Base-by-base conservation (phyloP, 2,888 invertebrate species). In the Julus scanicus region DNA sequence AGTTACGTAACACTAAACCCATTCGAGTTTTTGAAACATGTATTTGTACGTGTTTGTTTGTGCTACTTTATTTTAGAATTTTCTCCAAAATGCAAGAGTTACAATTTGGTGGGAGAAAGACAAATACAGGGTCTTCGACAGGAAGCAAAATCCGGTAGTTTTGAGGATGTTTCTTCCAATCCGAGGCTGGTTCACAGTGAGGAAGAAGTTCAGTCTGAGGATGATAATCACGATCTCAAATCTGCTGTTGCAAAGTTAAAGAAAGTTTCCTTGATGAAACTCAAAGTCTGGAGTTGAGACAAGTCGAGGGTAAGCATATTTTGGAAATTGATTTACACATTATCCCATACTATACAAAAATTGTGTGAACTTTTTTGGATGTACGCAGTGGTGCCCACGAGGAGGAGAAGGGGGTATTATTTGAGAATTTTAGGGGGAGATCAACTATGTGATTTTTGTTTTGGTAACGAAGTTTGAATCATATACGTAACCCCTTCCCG, bases 201-300 rank as follows among this genome's bases (percentile, higher is more conserved):
- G 91, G 95, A 95, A 2, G 95, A 95, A 91, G 93, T 94, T 1
- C 92, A 94, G 6, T 95, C 95, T 53, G 95, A 95, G 89, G 94
- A 94, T 84, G 94, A 94, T 88, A 93, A 93, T 71, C 89, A 90
- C 89, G 94, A 94, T 88, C 94, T 95, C 87, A 92, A 96, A 90
- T 95, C 95, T 39, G 95, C 96, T 17, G 95, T 96, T 88, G 94
- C 95, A 8, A 94, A 96, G 89, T 94, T 96, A 91, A 96, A 96
- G 93, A 95, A 95, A 91, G 95, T 96, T 87, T 96, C 96, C 0
- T 92, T 96, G 89, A 93, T 95, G 90, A 96, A 96, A 91, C 94
- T 96, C 89, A 94, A 95, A 91, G 95, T 95, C 88, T 96, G 96
- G 96, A 90, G 90, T 89, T 91, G 89, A 90, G 86, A 84, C 20